These are phyloP conservation scores for Aplochiton taeniatus DNA, from an alignment of 2,797 vertebrate genomes.

Conservation along the genomic window DNA sequence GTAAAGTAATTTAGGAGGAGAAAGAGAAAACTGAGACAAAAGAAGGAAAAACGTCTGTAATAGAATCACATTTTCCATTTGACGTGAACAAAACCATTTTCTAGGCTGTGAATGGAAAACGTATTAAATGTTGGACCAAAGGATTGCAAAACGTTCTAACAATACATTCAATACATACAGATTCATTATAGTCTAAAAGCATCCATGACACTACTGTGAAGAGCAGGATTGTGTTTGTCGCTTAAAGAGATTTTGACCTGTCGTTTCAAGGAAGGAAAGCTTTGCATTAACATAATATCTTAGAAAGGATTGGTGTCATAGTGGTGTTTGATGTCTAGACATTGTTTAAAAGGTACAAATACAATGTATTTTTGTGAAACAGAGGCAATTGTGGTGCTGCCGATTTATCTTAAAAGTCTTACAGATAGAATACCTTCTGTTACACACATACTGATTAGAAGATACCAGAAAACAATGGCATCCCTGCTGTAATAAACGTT, in stretches of 20 bases:
- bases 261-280: too few relatives aligned
- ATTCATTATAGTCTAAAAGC: too few relatives aligned
- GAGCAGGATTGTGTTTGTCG: too few relatives aligned
- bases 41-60: conserved; percentile 16
- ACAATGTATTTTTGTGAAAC: not conserved
- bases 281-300: not conserved
- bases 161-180: too few relatives aligned
- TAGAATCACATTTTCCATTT: conserved; percentile 33
- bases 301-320: not conserved
- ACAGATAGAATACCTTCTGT: not conserved
- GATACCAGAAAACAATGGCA: not conserved
- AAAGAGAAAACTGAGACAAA: conserved; percentile 23
- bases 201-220: too few relatives aligned
- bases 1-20: conserved; percentile 38
- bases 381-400: not conserved
- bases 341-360: not conserved
- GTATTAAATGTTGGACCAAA: conserved; percentile 1
- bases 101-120: not conserved
- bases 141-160: too few relatives aligned
- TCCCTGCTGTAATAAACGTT: not conserved
- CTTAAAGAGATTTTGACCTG: too few relatives aligned
- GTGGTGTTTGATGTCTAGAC: conserved; percentile 7
- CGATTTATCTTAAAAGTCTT: not conserved
- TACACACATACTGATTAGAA: not conserved
- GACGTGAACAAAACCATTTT: conserved; percentile 31